These are phyloP conservation scores for Pristionchus mayeri DNA, from an alignment of 2,888 invertebrate species.

Conservation along the genomic window DNA sequence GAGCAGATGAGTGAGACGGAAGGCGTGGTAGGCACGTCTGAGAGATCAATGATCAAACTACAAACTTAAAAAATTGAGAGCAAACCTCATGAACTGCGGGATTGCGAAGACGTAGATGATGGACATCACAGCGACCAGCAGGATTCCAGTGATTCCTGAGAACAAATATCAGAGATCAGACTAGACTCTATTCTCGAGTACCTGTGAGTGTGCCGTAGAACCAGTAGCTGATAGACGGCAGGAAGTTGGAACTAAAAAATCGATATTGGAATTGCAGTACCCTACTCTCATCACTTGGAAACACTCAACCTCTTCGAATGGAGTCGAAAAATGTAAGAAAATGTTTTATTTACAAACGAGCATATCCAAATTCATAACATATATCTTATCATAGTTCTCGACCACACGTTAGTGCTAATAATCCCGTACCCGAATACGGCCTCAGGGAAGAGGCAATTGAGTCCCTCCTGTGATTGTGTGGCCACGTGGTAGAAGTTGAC, in stretches of 20 bases:
- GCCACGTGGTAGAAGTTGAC: constrained; percentile 98
- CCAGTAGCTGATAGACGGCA: constrained; percentile 95
- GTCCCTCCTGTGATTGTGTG: constrained; percentile 92
- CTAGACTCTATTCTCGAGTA: constrained; percentile 38
- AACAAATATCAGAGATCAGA: background rate
- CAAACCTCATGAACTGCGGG: constrained; percentile 90
- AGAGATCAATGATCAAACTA: background rate
- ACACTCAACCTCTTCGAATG: too few species aligned
- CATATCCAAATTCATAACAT: background rate
- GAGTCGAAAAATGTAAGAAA: too few species aligned
- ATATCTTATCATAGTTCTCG: background rate
- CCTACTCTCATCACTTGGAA: background rate
- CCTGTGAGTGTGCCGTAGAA: constrained; percentile 89
- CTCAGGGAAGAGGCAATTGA: constrained; percentile 92
- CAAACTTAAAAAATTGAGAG: background rate
- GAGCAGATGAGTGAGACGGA: constrained; percentile 93
- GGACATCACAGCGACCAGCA: constrained; percentile 90
- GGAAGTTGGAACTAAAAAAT: constrained; percentile 85
- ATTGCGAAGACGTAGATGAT: constrained; percentile 97
- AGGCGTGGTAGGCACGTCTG: constrained; percentile 85
- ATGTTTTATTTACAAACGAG: background rate
- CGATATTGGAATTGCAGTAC: background rate
- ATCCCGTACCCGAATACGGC: constrained; percentile 84
- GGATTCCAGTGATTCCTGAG: constrained; percentile 81
- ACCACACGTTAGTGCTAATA: too few species aligned